Conservation (phyloP, 2,797 vertebrate species). For the Adrianichthys oophorus region DNA sequence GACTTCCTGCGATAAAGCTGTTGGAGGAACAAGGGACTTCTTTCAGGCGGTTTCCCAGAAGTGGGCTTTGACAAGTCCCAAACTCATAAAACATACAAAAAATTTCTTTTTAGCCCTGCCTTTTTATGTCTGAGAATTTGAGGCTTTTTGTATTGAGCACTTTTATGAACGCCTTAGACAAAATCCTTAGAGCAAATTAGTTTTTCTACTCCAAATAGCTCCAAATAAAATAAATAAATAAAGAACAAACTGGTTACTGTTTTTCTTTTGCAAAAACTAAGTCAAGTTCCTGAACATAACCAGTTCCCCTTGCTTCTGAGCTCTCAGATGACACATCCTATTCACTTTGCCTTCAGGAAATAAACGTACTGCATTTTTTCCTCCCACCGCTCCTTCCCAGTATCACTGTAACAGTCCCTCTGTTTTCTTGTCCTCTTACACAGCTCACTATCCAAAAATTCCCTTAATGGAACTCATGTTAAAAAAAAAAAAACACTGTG, state of each 20-base stretch:
- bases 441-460: conserved; percentile 9
- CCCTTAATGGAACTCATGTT: conserved; percentile 5
- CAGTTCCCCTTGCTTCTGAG: conserved; percentile 10
- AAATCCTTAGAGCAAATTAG: neutral
- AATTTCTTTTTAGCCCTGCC: neutral
- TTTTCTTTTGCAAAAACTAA: neutral
- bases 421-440: conserved; percentile 11
- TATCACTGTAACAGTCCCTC: conserved; percentile 9
- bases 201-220: neutral
- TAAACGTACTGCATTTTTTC: conserved; percentile 6
- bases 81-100: neutral
- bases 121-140: neutral
- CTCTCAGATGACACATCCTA: conserved; percentile 9
- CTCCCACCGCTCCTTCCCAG: conserved; percentile 6
- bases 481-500: conserved; percentile 2
- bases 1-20: neutral
- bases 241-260: neutral
- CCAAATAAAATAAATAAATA: neutral
- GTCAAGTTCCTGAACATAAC: conserved; percentile 11
- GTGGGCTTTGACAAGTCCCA: neutral
- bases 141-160: conserved; percentile 4
- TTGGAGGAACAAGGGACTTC: neutral
- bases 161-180: neutral
- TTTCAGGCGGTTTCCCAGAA: conserved; percentile 1
- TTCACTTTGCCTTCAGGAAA: conserved; percentile 25